Base-by-base conservation (phyloP, 2,797 vertebrate genomes). In the Aeoliscus strigatus region DNA sequence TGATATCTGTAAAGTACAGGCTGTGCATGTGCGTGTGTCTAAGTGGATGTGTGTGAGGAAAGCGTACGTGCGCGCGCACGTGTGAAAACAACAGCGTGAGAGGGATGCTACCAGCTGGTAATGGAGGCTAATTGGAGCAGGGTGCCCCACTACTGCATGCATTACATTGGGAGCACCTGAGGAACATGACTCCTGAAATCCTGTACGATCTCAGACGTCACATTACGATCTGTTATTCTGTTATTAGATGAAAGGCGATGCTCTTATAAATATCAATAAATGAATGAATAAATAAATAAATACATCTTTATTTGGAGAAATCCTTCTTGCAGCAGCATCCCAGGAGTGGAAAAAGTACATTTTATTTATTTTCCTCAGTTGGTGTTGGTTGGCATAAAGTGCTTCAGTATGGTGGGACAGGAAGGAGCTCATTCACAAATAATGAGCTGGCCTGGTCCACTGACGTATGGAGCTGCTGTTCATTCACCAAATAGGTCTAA, bases 1-100 rank as follows among this genome's bases (percentile, higher is more conserved):
- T 91, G 91, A 90, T 92, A 90, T 92, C 89, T 92, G 88, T 88
- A 90, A 91, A 87, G 87, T 88, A 88, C 90, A 89, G 91, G 89
- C 92, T 90, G 90, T 88, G 89, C 80, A 70, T 84, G 82, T 65
- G 66, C 36, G 48, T 49, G 64, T 39, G 49, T 66, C 34, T 61
- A 23, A 14, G 51, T 39, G 39, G 29, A 5, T 38, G 42, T 51
- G 48, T 39, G 25, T 26, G 50, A 9, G 42, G n/a, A n/a, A n/a
- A n/a, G n/a, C n/a, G n/a, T n/a, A n/a, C n/a, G n/a, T n/a, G n/a
- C n/a, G n/a, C n/a, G 75, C 58, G 62, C 46, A 32, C 15, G 44
- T 69, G 70, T 59, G 45, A 69, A 73, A 63, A 66, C 74, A 77
- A 60, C 70, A 45, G 57, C 60, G 63, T 75, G 63, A 77, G 82